Conservation (phyloP, 2,888 invertebrate species). For the Lasioglossum vierecki region DNA sequence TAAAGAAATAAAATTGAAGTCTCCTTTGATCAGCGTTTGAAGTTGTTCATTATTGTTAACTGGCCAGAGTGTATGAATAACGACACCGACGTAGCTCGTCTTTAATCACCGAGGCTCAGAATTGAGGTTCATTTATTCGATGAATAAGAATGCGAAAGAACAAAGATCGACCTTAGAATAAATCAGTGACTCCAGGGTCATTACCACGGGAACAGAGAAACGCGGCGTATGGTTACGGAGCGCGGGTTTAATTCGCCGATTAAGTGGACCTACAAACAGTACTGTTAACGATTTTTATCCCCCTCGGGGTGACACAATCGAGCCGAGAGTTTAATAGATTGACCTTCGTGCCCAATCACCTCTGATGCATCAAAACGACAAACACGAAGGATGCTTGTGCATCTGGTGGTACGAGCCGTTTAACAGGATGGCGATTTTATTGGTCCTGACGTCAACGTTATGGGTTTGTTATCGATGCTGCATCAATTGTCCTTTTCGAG, state of each 20-base stretch:
- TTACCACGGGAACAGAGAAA: slow-evolving; percentile 15
- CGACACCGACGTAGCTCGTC: neutral
- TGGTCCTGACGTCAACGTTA: slow-evolving; percentile 77
- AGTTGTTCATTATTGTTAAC: neutral
- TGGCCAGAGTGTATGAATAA: neutral
- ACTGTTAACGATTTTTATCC: slow-evolving; percentile 38
- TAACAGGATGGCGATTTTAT: slow-evolving; percentile 76
- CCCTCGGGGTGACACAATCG: slow-evolving; percentile 34
- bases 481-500: slow-evolving; percentile 59
- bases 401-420: slow-evolving; percentile 70
- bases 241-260: slow-evolving; percentile 26
- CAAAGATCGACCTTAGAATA: neutral
- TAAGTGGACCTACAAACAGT: slow-evolving; percentile 40
- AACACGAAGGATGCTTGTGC: slow-evolving; percentile 45
- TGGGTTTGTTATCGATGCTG: slow-evolving; percentile 71
- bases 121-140: neutral
- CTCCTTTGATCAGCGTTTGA: neutral
- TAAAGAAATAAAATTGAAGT: neutral
- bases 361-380: slow-evolving; percentile 53
- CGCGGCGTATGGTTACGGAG: slow-evolving; percentile 2
- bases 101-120: neutral
- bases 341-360: slow-evolving; percentile 67
- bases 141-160: neutral
- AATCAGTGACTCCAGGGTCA: neutral
- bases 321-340: slow-evolving; percentile 59